phyloP scores from a whole-genome alignment of 2,888 invertebrate genomes.

The Idaea aversata region DNA sequence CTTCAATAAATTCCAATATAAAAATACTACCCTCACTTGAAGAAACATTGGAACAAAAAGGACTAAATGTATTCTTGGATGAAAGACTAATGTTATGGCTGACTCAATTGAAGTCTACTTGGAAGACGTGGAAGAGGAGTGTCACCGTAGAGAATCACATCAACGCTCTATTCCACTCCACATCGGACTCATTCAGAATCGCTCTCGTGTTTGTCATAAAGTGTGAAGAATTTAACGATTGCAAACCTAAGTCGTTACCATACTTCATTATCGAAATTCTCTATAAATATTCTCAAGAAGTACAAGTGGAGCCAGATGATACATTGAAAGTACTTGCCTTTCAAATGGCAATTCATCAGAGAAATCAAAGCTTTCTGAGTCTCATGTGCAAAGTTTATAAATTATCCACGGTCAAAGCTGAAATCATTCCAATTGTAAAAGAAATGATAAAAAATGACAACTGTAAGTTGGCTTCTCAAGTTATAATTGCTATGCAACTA shows the following conservation, averaged over 20 bases:
- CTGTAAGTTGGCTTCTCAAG: conserved; percentile 88
- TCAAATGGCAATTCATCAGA: conserved; percentile 84
- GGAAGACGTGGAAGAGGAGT: conserved; percentile 80
- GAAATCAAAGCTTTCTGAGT: conserved; percentile 82
- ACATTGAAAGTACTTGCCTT: conserved; percentile 86
- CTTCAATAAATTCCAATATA: conserved; percentile 30
- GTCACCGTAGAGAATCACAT: conserved; percentile 71
- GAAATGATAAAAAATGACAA: conserved; percentile 71
- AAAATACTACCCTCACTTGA: conserved; percentile 74
- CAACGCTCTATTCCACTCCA: conserved; percentile 67
- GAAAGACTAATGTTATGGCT: conserved; percentile 60
- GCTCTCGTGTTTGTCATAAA: conserved; percentile 81
- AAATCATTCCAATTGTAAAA: conserved; percentile 82
- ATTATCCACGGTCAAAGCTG: conserved; percentile 80
- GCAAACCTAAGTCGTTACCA: conserved; percentile 82
- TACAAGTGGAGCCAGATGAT: conserved; percentile 61
- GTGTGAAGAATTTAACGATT: conserved; percentile 82
- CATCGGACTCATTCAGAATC: conserved; percentile 81
- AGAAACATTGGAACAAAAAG: conserved; percentile 58
- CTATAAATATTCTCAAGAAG: conserved; percentile 68
- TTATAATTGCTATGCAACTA: conserved; percentile 83
- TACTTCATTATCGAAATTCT: conserved; percentile 83
- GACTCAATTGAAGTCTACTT: conserved; percentile 61
- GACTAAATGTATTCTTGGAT: conserved; percentile 66
- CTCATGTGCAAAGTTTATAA: conserved; percentile 83